These are phyloP conservation scores for Australoheros scitulus DNA, from an alignment of 2,113 vertebrate genomes.

Conservation along the genomic window DNA sequence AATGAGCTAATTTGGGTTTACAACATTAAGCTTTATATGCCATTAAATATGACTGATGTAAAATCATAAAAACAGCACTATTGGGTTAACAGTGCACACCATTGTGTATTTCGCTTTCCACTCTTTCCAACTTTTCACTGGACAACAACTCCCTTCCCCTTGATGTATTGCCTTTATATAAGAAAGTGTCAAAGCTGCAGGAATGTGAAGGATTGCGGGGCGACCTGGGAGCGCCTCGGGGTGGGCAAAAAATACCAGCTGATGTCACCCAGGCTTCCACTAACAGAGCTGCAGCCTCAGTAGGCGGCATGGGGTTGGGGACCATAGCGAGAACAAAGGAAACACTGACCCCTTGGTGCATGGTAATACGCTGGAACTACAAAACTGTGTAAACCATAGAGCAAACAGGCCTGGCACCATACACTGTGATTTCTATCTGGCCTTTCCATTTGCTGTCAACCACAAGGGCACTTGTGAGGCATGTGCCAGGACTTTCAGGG, in stretches of 20 bases:
- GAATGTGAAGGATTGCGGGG: conserved; percentile 80
- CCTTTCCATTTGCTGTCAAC: conserved; percentile 47
- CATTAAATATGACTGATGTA: neutral
- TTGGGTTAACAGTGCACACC: neutral
- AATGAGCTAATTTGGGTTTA: neutral
- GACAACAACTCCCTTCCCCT: conserved; percentile 59
- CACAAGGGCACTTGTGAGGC: conserved; percentile 38
- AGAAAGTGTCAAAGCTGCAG: conserved; percentile 76
- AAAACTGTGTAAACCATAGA: conserved; percentile 27
- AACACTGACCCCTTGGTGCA: conserved; percentile 53
- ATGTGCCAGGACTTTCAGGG: conserved; percentile 46
- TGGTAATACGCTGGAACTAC: conserved; percentile 40
- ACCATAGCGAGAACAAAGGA: conserved; percentile 52
- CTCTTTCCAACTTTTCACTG: conserved; percentile 55
- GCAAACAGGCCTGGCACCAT: conserved; percentile 25
- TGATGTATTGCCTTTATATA: conserved; percentile 84
- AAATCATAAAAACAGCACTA: neutral
- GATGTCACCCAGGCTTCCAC: conserved; percentile 60
- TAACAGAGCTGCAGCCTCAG: conserved; percentile 61
- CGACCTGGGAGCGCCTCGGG: conserved; percentile 64
- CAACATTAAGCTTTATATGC: neutral
- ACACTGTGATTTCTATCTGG: conserved; percentile 50
- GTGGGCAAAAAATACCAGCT: conserved; percentile 74
- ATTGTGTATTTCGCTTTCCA: conserved; percentile 56
- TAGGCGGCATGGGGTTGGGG: conserved; percentile 33